phyloP scores from a whole-genome alignment of 2,113 vertebrate genomes.

The Nibea albiflora region DNA sequence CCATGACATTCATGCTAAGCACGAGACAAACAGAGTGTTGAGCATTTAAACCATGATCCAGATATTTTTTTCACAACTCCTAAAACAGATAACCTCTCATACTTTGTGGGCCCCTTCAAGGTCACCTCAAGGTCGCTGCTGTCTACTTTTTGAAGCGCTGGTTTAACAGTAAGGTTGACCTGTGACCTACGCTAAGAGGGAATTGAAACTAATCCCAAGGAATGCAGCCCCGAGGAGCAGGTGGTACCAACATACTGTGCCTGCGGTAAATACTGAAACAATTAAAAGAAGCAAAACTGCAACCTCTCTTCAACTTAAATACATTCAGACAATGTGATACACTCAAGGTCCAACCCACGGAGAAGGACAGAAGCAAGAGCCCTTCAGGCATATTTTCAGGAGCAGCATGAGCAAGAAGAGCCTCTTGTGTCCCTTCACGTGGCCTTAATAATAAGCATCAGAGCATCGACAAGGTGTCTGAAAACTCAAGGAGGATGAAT shows the following conservation, averaged over 20 bases:
- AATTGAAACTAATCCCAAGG: conserved; percentile 68
- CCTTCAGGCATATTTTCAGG: background rate
- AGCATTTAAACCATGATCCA: background rate
- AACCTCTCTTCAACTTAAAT: background rate
- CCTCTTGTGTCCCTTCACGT: background rate
- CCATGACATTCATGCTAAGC: background rate
- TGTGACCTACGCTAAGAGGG: conserved; percentile 48
- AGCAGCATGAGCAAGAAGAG: conserved; percentile 2
- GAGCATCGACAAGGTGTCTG: conserved; percentile 4
- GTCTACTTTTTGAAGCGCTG: conserved; percentile 39
- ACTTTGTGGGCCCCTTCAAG: conserved; percentile 16
- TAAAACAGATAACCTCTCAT: background rate
- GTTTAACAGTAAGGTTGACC: conserved; percentile 49
- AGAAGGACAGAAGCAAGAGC: background rate
- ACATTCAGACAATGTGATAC: background rate
- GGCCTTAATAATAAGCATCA: conserved; percentile 4
- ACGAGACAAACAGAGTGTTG: background rate
- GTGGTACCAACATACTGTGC: conserved; percentile 52
- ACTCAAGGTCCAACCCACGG: background rate
- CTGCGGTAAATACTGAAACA: conserved; percentile 57
- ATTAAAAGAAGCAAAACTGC: background rate
- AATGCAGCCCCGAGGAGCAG: conserved; percentile 53
- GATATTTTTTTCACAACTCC: background rate
- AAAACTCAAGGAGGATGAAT: background rate
- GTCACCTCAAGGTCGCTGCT: conserved; percentile 33